Percentiles rank a stretch among this genome's conserved stretches.
These are phyloP conservation scores for Apeltes quadracus DNA, from an alignment of 2,113 vertebrate species.

Conservation along the genomic window DNA sequence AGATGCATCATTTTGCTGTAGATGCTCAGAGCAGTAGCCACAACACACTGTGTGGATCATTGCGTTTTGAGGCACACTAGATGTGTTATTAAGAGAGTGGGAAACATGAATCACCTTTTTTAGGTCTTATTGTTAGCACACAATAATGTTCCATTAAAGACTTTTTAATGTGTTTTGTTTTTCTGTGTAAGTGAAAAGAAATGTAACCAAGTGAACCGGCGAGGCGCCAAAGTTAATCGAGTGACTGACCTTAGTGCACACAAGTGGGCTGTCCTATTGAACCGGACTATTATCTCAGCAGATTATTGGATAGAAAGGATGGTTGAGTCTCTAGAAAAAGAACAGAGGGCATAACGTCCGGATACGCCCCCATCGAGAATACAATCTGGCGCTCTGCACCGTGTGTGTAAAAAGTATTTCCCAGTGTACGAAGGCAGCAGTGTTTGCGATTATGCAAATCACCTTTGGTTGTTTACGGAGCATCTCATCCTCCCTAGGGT, in stretches of 20 bases:
- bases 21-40: not conserved
- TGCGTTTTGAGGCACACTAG: not conserved
- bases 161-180: not conserved
- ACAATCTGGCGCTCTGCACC: not conserved
- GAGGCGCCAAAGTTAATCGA: not conserved
- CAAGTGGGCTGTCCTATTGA: not conserved
- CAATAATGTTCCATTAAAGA: not conserved
- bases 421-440: constrained; percentile 23
- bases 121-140: not conserved
- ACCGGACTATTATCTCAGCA: constrained; percentile 12
- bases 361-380: not conserved
- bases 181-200: not conserved
- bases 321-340: constrained; percentile 16
- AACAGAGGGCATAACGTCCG: constrained; percentile 4
- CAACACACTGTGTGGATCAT: not conserved
- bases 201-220: not conserved
- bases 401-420: constrained; percentile 15
- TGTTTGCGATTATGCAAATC: constrained; percentile 69
- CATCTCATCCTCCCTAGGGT: constrained; percentile 54
- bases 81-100: not conserved
- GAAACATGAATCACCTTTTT: not conserved
- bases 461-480: constrained; percentile 70
- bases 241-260: not conserved
- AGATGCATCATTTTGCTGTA: constrained; percentile 13
- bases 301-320: constrained; percentile 9